These are phyloP conservation scores for Oryzias curvinotus DNA, from an alignment of 2,113 vertebrate genomes.

Conservation along the genomic window DNA sequence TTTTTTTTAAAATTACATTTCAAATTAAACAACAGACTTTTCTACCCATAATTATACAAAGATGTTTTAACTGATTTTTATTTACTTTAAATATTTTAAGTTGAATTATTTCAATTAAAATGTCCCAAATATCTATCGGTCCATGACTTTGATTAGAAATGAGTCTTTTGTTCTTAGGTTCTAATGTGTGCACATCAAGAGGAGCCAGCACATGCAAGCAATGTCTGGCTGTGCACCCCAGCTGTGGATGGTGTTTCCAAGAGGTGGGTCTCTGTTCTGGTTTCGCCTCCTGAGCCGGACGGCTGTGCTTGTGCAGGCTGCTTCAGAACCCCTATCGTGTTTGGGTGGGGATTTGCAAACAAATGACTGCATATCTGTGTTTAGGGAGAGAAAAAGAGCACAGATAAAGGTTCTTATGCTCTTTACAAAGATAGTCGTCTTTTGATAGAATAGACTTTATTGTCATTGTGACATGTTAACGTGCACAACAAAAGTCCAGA, in stretches of 20 bases:
- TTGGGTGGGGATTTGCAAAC: conserved; percentile 11
- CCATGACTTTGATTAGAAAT: neutral
- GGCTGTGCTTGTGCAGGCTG: conserved; percentile 5
- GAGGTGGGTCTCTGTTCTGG: conserved; percentile 80
- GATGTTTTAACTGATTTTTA: no score
- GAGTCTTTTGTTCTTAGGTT: conserved; percentile 72
- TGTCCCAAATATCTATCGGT: no score
- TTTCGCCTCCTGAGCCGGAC: neutral
- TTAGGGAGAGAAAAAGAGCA: neutral
- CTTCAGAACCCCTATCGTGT: conserved; percentile 4
- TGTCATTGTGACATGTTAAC: no score
- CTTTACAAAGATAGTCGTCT: conserved; percentile 2
- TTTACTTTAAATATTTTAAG: no score
- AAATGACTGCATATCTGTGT: no score
- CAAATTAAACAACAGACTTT: no score
- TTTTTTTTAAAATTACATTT: no score
- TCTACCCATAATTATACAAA: no score
- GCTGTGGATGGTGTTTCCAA: conserved; percentile 91
- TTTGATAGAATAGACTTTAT: neutral
- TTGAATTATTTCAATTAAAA: no score
- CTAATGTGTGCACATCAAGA: conserved; percentile 89
- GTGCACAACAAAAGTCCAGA: no score
- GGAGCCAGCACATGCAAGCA: conserved; percentile 93
- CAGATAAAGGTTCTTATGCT: neutral
- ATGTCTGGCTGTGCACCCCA: conserved; percentile 89